Percentiles rank a stretch among this genome's conserved stretches.
Conservation (phyloP, 2,888 invertebrate genomes). For the Embidobia sp. region DNA sequence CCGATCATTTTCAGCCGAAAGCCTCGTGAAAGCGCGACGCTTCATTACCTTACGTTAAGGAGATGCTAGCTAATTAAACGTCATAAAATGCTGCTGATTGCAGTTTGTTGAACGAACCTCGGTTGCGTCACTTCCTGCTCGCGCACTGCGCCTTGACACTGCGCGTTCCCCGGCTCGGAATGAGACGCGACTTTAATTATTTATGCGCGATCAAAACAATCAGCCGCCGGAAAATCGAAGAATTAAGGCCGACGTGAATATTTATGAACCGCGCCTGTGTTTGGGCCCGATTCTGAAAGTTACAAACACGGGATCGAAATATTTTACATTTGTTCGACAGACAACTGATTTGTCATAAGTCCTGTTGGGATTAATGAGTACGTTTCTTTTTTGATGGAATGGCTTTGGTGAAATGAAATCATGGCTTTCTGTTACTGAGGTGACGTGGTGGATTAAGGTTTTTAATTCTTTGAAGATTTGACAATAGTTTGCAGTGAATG, state of each 20-base stretch:
- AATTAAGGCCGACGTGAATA: conserved; percentile 39
- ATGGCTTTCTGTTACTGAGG: too few species aligned
- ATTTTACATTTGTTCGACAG: too few species aligned
- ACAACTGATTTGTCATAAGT: too few species aligned
- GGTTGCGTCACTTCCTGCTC: conserved; percentile 32
- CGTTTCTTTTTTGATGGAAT: too few species aligned
- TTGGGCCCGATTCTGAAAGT: too few species aligned
- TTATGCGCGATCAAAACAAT: conserved; percentile 23
- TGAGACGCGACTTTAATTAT: conserved; percentile 6
- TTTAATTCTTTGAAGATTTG: too few species aligned
- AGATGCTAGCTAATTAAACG: conserved; percentile 46
- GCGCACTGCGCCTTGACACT: conserved; percentile 6
- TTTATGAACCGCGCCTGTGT: too few species aligned
- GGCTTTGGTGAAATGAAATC: too few species aligned
- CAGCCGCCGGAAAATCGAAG: background rate
- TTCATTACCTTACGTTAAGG: conserved; percentile 45
- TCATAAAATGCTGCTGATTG: conserved; percentile 47
- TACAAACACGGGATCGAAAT: too few species aligned
- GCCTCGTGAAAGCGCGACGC: conserved; percentile 25
- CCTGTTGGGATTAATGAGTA: too few species aligned
- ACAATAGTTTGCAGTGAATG: too few species aligned
- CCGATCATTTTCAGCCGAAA: conserved; percentile 27
- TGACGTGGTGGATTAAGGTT: too few species aligned
- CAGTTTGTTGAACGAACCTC: conserved; percentile 24
- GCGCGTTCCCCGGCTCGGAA: conserved; percentile 8